A percentile compares a stretch with the other conserved stretches of the same genome.
Evolutionary conservation across 2,888 invertebrate species (phyloP).

Genomic region (Andrena fulva): DNA sequence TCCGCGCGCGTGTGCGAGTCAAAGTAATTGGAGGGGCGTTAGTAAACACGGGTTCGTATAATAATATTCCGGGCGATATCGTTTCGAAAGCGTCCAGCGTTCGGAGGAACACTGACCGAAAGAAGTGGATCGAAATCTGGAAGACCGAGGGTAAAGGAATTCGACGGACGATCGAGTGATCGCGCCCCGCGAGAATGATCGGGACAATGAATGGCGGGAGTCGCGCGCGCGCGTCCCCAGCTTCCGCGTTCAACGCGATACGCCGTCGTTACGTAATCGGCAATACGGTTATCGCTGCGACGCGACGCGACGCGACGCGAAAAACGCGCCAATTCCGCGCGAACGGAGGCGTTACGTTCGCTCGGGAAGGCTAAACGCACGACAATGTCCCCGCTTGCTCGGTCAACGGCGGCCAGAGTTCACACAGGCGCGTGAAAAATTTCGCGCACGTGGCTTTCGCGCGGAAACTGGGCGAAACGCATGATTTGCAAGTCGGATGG

Average conservation of each 20-base stretch:
- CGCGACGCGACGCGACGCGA: background rate
- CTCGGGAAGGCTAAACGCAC: background rate
- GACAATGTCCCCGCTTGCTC: background rate
- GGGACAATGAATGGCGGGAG: constrained; percentile 33
- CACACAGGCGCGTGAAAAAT: background rate
- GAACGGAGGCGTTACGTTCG: constrained; percentile 15
- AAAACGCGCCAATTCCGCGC: constrained; percentile 50
- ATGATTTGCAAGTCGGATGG: background rate
- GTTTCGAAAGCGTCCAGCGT: too few relatives aligned
- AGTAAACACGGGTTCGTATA: background rate
- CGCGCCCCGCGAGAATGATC: constrained; percentile 28
- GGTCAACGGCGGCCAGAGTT: too few relatives aligned
- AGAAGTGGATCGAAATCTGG: background rate
- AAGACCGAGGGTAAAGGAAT: background rate
- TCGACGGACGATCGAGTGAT: constrained; percentile 21
- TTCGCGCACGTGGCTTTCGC: constrained; percentile 13
- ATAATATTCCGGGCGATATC: too few relatives aligned
- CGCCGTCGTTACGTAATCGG: constrained; percentile 41
- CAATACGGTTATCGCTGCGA: constrained; percentile 26
- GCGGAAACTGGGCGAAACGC: background rate
- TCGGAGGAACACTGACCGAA: background rate
- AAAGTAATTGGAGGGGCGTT: background rate
- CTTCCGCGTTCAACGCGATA: constrained; percentile 47
- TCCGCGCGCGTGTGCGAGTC: background rate
- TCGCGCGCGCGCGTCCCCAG: constrained; percentile 10